Evolutionary conservation across 2,888 invertebrate genomes (phyloP), one percentile per base, ranked within the genome.

Genomic region (Cantharis rustica): DNA sequence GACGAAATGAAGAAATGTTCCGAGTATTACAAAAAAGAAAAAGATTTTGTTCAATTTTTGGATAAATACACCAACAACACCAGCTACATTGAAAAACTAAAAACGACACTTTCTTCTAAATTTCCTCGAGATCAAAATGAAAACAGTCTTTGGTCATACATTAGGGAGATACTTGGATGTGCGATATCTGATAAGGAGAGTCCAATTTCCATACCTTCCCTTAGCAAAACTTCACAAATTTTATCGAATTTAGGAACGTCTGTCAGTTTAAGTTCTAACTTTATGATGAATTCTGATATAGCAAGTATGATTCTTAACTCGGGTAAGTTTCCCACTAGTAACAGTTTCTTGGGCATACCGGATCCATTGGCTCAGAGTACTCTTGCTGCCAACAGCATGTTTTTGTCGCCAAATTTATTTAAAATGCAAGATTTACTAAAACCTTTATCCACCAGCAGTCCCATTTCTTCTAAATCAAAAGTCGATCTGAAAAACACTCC

Each of bases 1-100:
- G 93, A 93, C 80, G 96, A 97, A 89, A 95, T 98, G 90, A 93
- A 94, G 87, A 93, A 93, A 84, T 93, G 95, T 84, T 93, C 95
- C 13, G 95, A 96, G 82, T 97, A 96, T 88, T 97, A 97, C 86
- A 91, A 92, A 77, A 92, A 92, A 79, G 91, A 93, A 76, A 90
- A 90, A 66, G 94, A 94, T 81, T 90, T 92, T 78, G 88, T 93
- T 0, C 91, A 92, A 81, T 94, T 95, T 83, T 89, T 89, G 69
- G 91, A 94, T 11, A 92, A 89, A 79, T 95, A 93, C 87, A 91
- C 91, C 16, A 91, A 91, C 13, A 93, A 93, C 82, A 92, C 93
- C 3, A 93, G 94, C 0, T 96, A 93, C 86, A 91, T 96, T 73
- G 96, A 97, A 83, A 96, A 97, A 88, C 87, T 97, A 71, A 96